Base-by-base conservation (phyloP, 2,113 vertebrate species). In the Phycodurus eques region DNA sequence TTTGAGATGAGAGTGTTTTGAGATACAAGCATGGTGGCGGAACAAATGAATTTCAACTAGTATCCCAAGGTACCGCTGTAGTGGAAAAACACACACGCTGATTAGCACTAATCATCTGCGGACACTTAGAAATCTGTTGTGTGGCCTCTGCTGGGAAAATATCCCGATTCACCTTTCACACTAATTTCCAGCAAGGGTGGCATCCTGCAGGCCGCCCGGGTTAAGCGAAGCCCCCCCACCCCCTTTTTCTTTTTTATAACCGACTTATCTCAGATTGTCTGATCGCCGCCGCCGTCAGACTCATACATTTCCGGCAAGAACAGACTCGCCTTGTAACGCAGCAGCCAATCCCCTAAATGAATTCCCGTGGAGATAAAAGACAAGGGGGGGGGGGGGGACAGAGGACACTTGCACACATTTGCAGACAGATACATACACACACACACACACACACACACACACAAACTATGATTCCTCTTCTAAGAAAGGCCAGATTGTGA, bases 321-420 rank as follows among this genome's bases (percentile, higher is more conserved):
- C 79, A 79, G 60, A 77, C 73, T 56, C 44, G 31, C 80, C 78
- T 82, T 85, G 71, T 73, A 74, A 80, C 59, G 75, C 73, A 84
- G 83, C 87, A 78, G 77, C 57, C 76, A 22, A 67, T 80, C 71
- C 87, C 53, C 53, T 80, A 85, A 59, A 85, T 87, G 61, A 85
- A 88, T 83, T 69, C 77, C 79, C 82, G 78, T 61, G 56, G 75
- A 82, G 75, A 72, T 75, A 76, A 81, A 49, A 79, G 78, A 74
- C 78, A 85, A n/a, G 79, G 83, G 81, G 80, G 61, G 31, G 70
- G 69, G 70, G 82, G 79, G 69, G 61, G 57, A 56, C 74, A 59
- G 59, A 61, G 31, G 59, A 31, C 4, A 59, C 56, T 27, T n/a
- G 11, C 53, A 9, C 53, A 27, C 54, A n/a, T n/a, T 10, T n/a